Evolutionary conservation across 1,140 invertebrate genomes (phyloP), one percentile per base, ranked within the genome.

Genomic region (Pseudomyrmex sp.): DNA sequence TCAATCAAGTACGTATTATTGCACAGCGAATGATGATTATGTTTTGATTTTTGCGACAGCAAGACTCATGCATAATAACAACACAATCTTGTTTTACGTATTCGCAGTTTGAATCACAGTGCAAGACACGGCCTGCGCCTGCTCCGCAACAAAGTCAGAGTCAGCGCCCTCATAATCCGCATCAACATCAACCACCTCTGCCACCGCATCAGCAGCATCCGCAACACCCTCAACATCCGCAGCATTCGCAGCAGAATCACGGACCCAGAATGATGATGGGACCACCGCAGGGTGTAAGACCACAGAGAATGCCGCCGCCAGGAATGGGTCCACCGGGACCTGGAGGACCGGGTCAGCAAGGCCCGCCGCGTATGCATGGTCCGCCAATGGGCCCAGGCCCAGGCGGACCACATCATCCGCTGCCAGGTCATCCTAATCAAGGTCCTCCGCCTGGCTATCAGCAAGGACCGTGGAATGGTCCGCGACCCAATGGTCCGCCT

Each of bases 71-170:
- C 68, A 5, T 68, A 68, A 48, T 48, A 68, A 35, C 10, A 58
- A 50, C n/a, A 70, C 44, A 58, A 58, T 70, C 13, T 70, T 48
- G 48, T 58, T 72, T 61, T 87, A 62, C 88, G 68, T 88, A 18
- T 89, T 91, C 77, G 87, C 95, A 98, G 95, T 98, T 98, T 95
- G 98, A 98, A 93, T 97, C 98, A 91, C 97, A 98, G 94, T 98
- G 97, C 73, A 98, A 98, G 94, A 98, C 97, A 18, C 95, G 98
- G 80, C 97, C 97, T 48, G 95, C 96, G 50, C 96, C 97, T 23
- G 96, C 96, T 89, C 95, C 96, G 2, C 96, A 96, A 85, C 95
- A 95, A 58, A 95, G 86, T 92, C 95, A 87, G 85, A 95, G 84
- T 91, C 95, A 91, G 85, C 93, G 95, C 62, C 93, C 93, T 12